A percentile compares a stretch with the other conserved stretches of the same genome.
phyloP scores from a whole-genome alignment of 2,797 vertebrate species.

The Rhynchotus rufescens region DNA sequence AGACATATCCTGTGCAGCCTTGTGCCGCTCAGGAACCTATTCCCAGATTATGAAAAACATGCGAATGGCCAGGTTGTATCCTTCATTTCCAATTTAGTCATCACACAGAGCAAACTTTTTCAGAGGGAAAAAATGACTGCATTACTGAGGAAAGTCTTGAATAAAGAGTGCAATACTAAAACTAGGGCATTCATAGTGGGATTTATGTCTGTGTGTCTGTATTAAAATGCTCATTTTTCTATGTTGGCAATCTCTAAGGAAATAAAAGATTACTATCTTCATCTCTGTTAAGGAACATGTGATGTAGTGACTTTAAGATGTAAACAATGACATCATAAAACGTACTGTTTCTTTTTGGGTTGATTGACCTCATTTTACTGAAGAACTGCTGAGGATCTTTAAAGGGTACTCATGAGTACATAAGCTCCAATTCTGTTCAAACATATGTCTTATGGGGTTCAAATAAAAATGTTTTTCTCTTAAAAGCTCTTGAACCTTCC shows the following conservation, averaged over 20 bases:
- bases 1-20: conserved; percentile 59
- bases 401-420: neutral
- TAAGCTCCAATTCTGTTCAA: neutral
- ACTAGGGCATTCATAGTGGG: neutral
- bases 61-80: neutral
- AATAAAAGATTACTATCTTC: neutral
- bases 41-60: conserved; percentile 57
- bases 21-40: neutral
- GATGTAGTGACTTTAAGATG: neutral
- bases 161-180: neutral
- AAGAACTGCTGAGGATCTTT: neutral
- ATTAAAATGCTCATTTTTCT: neutral
- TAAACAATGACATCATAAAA: neutral
- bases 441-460: neutral
- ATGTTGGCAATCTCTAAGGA: neutral
- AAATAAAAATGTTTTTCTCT: neutral
- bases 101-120: neutral
- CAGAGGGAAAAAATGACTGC: neutral
- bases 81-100: conserved; percentile 23
- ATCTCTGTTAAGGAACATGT: neutral
- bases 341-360: neutral
- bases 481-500: neutral
- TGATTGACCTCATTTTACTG: neutral
- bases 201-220: neutral
- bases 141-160: neutral